phyloP scores from a whole-genome alignment of 2,113 vertebrate species.

The Oncorhynchus tshawytscha region DNA sequence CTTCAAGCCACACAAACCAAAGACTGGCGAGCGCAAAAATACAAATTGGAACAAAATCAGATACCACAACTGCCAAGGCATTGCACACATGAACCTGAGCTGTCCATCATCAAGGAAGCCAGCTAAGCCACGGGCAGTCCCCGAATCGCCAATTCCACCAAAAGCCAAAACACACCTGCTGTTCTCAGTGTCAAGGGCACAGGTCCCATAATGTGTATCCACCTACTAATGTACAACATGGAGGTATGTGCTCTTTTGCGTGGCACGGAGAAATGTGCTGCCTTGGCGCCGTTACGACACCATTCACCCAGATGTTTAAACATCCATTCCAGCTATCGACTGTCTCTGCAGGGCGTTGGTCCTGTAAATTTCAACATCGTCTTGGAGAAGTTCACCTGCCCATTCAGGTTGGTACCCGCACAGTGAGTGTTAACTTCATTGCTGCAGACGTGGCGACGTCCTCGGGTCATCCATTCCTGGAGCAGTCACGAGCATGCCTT shows the following conservation, averaged over 20 bases:
- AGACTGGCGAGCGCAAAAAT: too few relatives aligned
- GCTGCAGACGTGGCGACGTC: not conserved
- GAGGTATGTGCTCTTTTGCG: too few relatives aligned
- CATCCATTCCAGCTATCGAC: conserved; percentile 15
- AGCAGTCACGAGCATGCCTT: too few relatives aligned
- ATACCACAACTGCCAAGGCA: too few relatives aligned
- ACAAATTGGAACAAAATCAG: too few relatives aligned
- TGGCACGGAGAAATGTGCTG: not conserved
- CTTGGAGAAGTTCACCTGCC: conserved; percentile 9
- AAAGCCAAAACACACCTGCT: not conserved
- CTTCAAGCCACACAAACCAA: not conserved
- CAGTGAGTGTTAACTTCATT: not conserved
- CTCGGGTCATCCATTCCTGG: not conserved
- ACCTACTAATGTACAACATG: too few relatives aligned
- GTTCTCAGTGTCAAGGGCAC: conserved; percentile 4
- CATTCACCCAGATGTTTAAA: not conserved
- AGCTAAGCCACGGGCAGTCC: too few relatives aligned
- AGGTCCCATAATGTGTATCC: too few relatives aligned
- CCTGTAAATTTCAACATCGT: conserved; percentile 13
- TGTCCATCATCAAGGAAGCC: too few relatives aligned
- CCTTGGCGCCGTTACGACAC: conserved; percentile 3
- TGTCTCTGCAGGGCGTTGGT: conserved; percentile 12
- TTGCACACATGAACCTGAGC: too few relatives aligned
- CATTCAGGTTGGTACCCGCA: not conserved
- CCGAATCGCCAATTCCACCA: not conserved